Conservation (phyloP, 1,140 invertebrate genomes). For the Grapholita molesta region DNA sequence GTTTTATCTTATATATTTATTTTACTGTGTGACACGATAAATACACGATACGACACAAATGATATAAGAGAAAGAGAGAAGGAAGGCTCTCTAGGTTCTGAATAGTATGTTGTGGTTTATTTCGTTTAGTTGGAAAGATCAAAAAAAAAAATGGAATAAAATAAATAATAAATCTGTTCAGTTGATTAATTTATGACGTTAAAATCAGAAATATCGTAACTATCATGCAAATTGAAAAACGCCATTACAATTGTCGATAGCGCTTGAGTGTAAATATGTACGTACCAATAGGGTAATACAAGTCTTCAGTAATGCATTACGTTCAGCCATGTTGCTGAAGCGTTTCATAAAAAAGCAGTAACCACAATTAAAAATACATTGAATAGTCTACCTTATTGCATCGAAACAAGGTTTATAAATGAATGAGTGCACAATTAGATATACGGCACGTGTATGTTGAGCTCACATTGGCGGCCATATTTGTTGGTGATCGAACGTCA, state of each 20-base stretch:
- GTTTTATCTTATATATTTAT: too few species aligned
- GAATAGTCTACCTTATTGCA: background rate
- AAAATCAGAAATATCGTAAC: background rate
- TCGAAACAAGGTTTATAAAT: background rate
- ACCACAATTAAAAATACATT: background rate
- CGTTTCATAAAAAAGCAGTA: background rate
- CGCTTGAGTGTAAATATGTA: background rate
- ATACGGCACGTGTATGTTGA: background rate
- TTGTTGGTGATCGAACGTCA: slow-evolving; percentile 50
- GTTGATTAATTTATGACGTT: too few species aligned
- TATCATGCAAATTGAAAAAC: background rate
- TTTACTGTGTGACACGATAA: too few species aligned
- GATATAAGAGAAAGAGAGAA: too few species aligned
- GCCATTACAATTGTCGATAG: background rate
- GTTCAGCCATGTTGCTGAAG: background rate
- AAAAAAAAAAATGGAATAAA: too few species aligned
- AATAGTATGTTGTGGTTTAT: too few species aligned
- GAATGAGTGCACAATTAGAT: background rate
- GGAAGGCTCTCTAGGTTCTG: too few species aligned
- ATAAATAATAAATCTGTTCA: too few species aligned
- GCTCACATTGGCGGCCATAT: slow-evolving; percentile 51
- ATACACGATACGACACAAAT: too few species aligned
- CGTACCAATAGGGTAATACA: background rate
- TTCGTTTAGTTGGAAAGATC: too few species aligned
- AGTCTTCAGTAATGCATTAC: background rate